A percentile compares a stretch with the other conserved stretches of the same genome.
Conservation (phyloP, 2,113 vertebrate species). For the Stigmatopora nigra region DNA sequence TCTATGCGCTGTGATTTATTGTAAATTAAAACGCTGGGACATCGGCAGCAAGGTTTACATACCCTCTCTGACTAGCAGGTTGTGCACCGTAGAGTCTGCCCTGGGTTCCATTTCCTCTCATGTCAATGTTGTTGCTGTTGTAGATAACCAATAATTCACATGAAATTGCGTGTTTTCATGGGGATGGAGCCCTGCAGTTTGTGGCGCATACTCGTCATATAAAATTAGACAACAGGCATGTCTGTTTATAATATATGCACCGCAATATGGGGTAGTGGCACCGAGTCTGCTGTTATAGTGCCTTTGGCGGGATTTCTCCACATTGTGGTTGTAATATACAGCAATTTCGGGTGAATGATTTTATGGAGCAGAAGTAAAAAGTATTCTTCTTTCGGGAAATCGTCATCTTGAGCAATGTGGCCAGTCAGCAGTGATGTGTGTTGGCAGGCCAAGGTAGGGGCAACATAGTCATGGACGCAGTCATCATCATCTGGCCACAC, state of each 20-base stretch:
- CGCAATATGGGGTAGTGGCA: slow-evolving; percentile 20
- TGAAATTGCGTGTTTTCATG: slow-evolving; percentile 44
- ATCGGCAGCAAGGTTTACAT: slow-evolving; percentile 55
- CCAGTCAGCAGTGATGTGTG: slow-evolving; percentile 59
- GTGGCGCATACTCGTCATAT: slow-evolving; percentile 27
- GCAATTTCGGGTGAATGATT: slow-evolving; percentile 38
- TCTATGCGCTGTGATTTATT: slow-evolving; percentile 63
- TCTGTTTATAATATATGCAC: slow-evolving; percentile 41
- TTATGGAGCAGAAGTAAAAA: slow-evolving; percentile 31
- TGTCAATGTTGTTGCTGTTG: slow-evolving; percentile 44
- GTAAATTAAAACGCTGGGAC: slow-evolving; percentile 66
- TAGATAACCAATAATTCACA: slow-evolving; percentile 53
- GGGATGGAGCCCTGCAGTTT: slow-evolving; percentile 32
- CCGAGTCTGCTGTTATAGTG: slow-evolving; percentile 19
- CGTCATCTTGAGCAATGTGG: slow-evolving; percentile 36
- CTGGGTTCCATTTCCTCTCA: slow-evolving; percentile 57
- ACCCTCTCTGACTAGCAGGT: slow-evolving; percentile 48
- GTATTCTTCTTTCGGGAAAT: slow-evolving; percentile 41
- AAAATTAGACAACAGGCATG: slow-evolving; percentile 35
- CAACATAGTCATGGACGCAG: slow-evolving; percentile 62
- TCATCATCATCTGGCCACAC: slow-evolving; percentile 69
- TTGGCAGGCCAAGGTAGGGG: slow-evolving; percentile 68
- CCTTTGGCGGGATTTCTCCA: slow-evolving; percentile 22
- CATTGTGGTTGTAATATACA: slow-evolving; percentile 27
- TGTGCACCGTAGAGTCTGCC: slow-evolving; percentile 52